phyloP scores from a whole-genome alignment of 92 coral and sea anemone species.

The Micromussa lordhowensis region DNA sequence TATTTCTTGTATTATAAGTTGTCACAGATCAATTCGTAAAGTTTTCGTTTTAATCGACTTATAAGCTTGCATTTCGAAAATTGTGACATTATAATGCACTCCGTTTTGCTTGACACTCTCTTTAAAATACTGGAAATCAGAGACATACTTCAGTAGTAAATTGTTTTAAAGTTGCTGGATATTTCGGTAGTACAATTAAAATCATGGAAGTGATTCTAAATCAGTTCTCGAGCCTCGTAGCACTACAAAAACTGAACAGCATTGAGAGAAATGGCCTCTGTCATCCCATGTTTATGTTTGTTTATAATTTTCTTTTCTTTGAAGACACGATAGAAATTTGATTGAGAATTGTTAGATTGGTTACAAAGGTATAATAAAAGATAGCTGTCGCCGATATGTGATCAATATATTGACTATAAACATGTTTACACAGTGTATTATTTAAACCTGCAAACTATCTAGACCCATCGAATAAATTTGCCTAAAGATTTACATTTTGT shows the following conservation, averaged over 20 bases:
- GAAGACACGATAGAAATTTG: conserved; percentile 12
- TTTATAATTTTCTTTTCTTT: conserved; percentile 13
- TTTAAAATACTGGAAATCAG: background rate
- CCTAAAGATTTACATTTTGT: background rate
- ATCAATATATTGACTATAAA: background rate
- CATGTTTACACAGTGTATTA: background rate
- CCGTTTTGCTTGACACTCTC: background rate
- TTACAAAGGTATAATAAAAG: background rate
- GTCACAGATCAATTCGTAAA: background rate
- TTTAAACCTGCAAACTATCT: no score
- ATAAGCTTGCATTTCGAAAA: background rate
- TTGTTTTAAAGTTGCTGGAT: background rate
- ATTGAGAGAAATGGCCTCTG: background rate
- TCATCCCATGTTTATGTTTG: background rate
- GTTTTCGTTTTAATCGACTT: background rate
- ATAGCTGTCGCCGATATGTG: background rate
- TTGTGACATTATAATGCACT: background rate
- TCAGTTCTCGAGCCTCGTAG: background rate
- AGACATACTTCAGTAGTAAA: background rate
- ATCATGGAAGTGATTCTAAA: background rate
- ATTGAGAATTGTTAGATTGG: background rate
- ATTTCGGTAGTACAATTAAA: background rate
- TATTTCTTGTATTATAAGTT: background rate
- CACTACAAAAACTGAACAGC: background rate
- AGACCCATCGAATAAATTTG: background rate